Evolutionary conservation across 1,140 invertebrate species (phyloP), one percentile per base, ranked within the genome.

Genomic region (Anastatus disparis): DNA sequence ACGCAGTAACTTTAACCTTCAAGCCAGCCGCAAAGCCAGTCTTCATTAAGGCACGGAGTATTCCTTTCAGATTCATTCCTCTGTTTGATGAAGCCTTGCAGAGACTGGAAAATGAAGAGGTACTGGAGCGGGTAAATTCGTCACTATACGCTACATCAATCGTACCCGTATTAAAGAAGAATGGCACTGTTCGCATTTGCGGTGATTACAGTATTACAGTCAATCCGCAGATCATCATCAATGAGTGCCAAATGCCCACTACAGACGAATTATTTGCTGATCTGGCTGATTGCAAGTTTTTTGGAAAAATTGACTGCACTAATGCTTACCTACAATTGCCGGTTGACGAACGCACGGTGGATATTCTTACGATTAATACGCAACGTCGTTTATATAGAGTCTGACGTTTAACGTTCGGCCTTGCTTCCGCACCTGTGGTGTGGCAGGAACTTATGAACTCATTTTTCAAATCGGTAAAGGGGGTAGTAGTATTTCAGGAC

Each of bases 341-440:
- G 27, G 26, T 63, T 20, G 61, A 63, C 44, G 61, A 46, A 10
- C n/a, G n/a, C 0, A 63, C 15, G n/a, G 24, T 44, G 2, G n/a
- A 63, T 1, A n/a, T 63, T 0, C 40, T 63, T 2, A 61, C 58
- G 13, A 26, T 61, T 3, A 61, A 61, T 44, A 61, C 38, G n/a
- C 40, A 40, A 8, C 17, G 20, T 3, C 38, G 58, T 2, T 9
- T 61, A n/a, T 63, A 48, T 3, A 4, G 17, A 6, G 6, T 6
- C 10, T 29, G 17, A n/a, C 42, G 61, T 15, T 24, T 63, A 27
- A 29, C 20, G 44, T 63, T 22, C 44, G 61, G 61, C 13, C 3
- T 63, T 12, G 26, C 61, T 1, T 3, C 61, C 2, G 61, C 44
- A 3, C 26, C 27, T 0, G 44, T 44, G 0, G 50, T 63, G 29